Conservation (phyloP, 2,797 vertebrate genomes). For the Anas capensis region DNA sequence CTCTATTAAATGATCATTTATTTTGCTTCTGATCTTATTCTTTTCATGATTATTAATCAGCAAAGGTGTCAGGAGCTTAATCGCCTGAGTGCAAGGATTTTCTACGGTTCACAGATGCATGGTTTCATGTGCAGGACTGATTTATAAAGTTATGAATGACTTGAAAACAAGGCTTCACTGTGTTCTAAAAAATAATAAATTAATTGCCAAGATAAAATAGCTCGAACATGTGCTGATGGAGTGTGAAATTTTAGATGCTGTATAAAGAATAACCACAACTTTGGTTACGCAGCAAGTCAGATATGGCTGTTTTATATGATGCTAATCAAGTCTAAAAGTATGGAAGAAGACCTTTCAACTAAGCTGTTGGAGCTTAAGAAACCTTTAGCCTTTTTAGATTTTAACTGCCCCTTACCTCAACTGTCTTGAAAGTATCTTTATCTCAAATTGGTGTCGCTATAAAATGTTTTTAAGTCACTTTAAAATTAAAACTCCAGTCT, state of each 20-base stretch:
- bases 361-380: slow-evolving; percentile 79
- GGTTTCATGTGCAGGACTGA: slow-evolving; percentile 87
- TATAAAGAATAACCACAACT: slow-evolving; percentile 85
- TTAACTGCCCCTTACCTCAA: slow-evolving; percentile 72
- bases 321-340: slow-evolving; percentile 83
- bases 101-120: slow-evolving; percentile 88
- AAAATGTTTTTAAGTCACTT: slow-evolving; percentile 59
- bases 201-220: slow-evolving; percentile 98
- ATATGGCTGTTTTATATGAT: slow-evolving; percentile 84
- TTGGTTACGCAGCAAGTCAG: slow-evolving; percentile 85
- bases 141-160: slow-evolving; percentile 99
- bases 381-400: slow-evolving; percentile 76
- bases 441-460: slow-evolving; percentile 34
- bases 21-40: slow-evolving; percentile 88
- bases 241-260: slow-evolving; percentile 95
- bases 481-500: neutral
- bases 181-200: slow-evolving; percentile 93
- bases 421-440: slow-evolving; percentile 65
- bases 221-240: slow-evolving; percentile 94
- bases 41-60: slow-evolving; percentile 89
- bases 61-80: slow-evolving; percentile 88
- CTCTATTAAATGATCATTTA: slow-evolving; percentile 89
- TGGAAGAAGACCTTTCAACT: slow-evolving; percentile 83
- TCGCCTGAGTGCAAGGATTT: slow-evolving; percentile 88
- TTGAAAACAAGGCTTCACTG: slow-evolving; percentile 88